Percentiles rank a stretch among this genome's conserved stretches.
These are phyloP conservation scores for Cydia strobilella DNA, from an alignment of 1,140 invertebrate genomes.

Conservation along the genomic window DNA sequence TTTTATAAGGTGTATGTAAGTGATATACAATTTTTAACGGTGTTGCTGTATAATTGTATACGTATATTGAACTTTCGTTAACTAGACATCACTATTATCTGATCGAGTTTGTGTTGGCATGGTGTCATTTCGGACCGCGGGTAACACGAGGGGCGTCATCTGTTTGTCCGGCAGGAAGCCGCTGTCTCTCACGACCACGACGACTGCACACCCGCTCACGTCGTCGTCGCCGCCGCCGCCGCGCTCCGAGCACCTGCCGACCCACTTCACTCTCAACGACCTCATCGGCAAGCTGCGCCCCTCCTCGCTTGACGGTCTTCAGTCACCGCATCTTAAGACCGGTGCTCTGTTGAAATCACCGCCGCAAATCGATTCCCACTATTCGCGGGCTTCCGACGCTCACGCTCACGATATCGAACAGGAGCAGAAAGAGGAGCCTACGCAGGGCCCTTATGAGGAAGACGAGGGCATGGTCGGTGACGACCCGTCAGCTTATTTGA, in stretches of 20 bases:
- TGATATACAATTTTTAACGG: neutral
- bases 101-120: conserved; percentile 23
- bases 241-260: conserved; percentile 77
- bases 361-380: conserved; percentile 76
- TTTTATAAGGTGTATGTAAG: too few species aligned
- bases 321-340: conserved; percentile 75
- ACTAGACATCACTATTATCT: neutral
- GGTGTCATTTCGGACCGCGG: conserved; percentile 12
- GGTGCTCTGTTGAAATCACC: conserved; percentile 67
- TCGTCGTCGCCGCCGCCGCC: conserved; percentile 76
- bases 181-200: conserved; percentile 79
- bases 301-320: conserved; percentile 77
- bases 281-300: conserved; percentile 77
- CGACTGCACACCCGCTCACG: conserved; percentile 76
- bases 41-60: neutral
- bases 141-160: conserved; percentile 26
- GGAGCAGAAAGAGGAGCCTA: conserved; percentile 70
- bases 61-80: neutral
- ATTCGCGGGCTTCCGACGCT: conserved; percentile 74
- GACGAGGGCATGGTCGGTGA: conserved; percentile 79
- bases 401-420: conserved; percentile 68
- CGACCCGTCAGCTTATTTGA: conserved; percentile 74
- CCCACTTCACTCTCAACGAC: conserved; percentile 77
- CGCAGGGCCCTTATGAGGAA: conserved; percentile 80
- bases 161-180: conserved; percentile 68